A percentile compares a stretch with the other conserved stretches of the same genome.
These are phyloP conservation scores for Amphibalanus amphitrite DNA, from an alignment of 1,140 invertebrate genomes.

Conservation along the genomic window DNA sequence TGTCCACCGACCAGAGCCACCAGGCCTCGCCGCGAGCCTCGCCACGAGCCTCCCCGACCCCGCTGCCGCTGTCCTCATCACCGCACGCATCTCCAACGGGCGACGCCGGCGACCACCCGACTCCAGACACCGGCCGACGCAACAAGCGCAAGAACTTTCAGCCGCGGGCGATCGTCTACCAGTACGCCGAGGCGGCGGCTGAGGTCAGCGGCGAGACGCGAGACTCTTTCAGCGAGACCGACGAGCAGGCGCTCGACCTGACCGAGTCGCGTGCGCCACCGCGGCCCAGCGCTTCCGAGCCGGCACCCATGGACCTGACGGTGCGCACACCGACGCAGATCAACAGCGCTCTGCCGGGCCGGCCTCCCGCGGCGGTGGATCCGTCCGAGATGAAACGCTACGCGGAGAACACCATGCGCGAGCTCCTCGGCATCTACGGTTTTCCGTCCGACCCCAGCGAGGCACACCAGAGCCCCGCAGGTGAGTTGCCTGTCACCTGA, in stretches of 20 bases:
- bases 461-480: neutral
- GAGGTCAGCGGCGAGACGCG: neutral
- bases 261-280: neutral
- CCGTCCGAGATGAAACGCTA: neutral
- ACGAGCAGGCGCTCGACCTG: neutral
- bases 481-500: neutral
- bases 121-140: neutral
- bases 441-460: neutral
- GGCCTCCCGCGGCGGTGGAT: neutral
- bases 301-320: constrained; percentile 1
- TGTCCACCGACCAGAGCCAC: no score
- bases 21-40: no score
- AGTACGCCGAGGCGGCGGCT: neutral
- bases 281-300: neutral
- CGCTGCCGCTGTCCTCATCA: no score
- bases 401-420: neutral
- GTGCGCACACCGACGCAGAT: neutral
- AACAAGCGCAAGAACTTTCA: constrained; percentile 4
- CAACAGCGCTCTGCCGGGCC: neutral
- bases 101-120: no score
- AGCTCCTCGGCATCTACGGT: neutral
- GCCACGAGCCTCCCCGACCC: no score
- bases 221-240: neutral
- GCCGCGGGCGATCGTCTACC: neutral
- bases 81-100: no score